Base-by-base conservation (phyloP, 2,888 invertebrate genomes). In the Harpagoxenus sublaevis region DNA sequence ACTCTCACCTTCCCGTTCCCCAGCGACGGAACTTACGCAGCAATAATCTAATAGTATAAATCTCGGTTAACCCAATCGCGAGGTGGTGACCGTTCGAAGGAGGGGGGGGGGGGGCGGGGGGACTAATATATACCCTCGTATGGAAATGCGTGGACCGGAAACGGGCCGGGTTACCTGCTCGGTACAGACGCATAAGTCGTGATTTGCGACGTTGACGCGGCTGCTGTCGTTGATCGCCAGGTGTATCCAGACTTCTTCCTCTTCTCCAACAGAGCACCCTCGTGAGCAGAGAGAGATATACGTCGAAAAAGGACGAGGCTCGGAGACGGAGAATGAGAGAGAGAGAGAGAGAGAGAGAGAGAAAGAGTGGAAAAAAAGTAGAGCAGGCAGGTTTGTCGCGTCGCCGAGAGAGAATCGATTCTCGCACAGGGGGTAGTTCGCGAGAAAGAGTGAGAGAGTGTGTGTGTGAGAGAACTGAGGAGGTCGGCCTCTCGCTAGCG, bases 151-250 rank as follows among this genome's bases (percentile, higher is more conserved):
- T 60, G 71, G 35, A 53, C 28, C 63, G 23, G 48, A 51, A 74
- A 35, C 63, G 81, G 84, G 87, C 2, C 83, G 75, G 31, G 75
- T 93, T 95, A 95, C 95, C 95, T 95, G 94, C 95, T 95, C 94
- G 94, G 92, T 93, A 94, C 92, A 94, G 95, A 95, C 94, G 95
- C 95, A 95, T 95, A 95, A 94, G 95, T 95, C 94, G 95, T 92
- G 94, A 92, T 95, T 94, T 94, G 89, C 87, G 90, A 88, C 86
- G 85, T 87, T 90, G 89, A 86, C 62, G 83, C 65, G 70, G 86
- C 60, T 63, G 83, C 53, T 82, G 84, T 73, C 66, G 65, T 85
- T 77, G 84, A 71, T 65, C 65, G 62, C 71, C 83, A 65, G 77
- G 55, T 66, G 62, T 70, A 77, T 45, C 53, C 83, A 57, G 62